Percentiles rank a stretch among this genome's conserved stretches.
phyloP scores from a whole-genome alignment of 2,797 vertebrate genomes.

The Xenentodon cancila region DNA sequence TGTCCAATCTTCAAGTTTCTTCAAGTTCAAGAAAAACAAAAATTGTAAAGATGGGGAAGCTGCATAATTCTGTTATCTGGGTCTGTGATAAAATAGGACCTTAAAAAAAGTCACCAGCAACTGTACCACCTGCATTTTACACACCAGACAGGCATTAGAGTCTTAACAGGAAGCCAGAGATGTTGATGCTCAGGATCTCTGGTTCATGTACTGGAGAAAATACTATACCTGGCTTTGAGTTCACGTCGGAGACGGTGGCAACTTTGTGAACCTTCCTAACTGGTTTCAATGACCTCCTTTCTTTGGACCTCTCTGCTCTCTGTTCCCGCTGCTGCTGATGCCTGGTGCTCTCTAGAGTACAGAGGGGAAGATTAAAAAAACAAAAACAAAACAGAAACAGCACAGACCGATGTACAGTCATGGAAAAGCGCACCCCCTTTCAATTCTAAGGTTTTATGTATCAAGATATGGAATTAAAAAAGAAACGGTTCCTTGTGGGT shows the following conservation, averaged over 20 bases:
- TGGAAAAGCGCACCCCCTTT: too few relatives aligned
- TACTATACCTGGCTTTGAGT: slow-evolving; percentile 86
- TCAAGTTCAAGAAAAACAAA: too few relatives aligned
- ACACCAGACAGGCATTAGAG: slow-evolving; percentile 54
- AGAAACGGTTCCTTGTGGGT: too few relatives aligned
- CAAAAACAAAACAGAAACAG: not conserved
- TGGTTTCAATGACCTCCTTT: slow-evolving; percentile 77
- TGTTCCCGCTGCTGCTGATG: slow-evolving; percentile 57
- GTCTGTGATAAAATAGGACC: too few relatives aligned
- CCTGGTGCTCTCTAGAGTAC: slow-evolving; percentile 62
- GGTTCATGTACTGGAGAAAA: slow-evolving; percentile 30
- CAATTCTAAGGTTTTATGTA: too few relatives aligned
- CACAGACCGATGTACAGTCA: not conserved
- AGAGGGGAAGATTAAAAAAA: slow-evolving; percentile 5
- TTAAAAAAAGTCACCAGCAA: too few relatives aligned
- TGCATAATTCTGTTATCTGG: too few relatives aligned
- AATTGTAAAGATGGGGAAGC: too few relatives aligned
- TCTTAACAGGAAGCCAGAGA: slow-evolving; percentile 36
- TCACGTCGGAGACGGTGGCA: slow-evolving; percentile 76
- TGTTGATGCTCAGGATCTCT: slow-evolving; percentile 12
- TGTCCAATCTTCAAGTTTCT: not conserved
- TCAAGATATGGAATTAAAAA: too few relatives aligned
- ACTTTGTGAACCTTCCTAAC: slow-evolving; percentile 90
- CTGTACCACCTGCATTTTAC: slow-evolving; percentile 44
- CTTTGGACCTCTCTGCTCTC: slow-evolving; percentile 62